Conservation (phyloP, 2,888 invertebrate genomes). For the Beris morrisii region DNA sequence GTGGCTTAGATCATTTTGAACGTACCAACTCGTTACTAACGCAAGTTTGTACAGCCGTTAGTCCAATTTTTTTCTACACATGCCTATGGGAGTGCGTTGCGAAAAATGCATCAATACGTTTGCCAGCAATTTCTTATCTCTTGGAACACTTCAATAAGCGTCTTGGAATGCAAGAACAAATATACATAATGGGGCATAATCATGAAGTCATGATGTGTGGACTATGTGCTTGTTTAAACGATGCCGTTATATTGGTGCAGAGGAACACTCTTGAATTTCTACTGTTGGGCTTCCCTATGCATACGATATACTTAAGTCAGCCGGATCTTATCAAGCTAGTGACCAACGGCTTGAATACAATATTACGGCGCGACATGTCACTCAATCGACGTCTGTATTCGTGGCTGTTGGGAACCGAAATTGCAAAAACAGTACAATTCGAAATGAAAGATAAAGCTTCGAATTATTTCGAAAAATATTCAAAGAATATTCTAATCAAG, state of each 20-base stretch:
- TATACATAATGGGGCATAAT: conserved; percentile 80
- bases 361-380: conserved; percentile 85
- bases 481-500: conserved; percentile 67
- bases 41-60: conserved; percentile 71
- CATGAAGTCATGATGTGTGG: conserved; percentile 81
- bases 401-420: conserved; percentile 78
- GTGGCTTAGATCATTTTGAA: conserved; percentile 82
- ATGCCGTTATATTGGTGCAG: conserved; percentile 80
- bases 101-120: conserved; percentile 75
- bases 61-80: conserved; percentile 77
- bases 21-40: conserved; percentile 58
- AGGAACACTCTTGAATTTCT: conserved; percentile 82
- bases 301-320: conserved; percentile 70
- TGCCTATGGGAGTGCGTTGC: conserved; percentile 87
- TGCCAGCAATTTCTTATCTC: conserved; percentile 80
- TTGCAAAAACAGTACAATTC: conserved; percentile 56
- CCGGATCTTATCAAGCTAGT: conserved; percentile 72
- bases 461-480: conserved; percentile 68
- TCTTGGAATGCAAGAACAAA: conserved; percentile 77
- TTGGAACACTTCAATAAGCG: conserved; percentile 78
- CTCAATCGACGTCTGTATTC: conserved; percentile 81
- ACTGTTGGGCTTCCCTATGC: conserved; percentile 80
- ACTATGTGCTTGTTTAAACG: conserved; percentile 77
- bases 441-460: conserved; percentile 51
- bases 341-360: conserved; percentile 71